These are phyloP conservation scores for Channa maculata DNA, from an alignment of 2,113 vertebrate genomes.

Conservation along the genomic window DNA sequence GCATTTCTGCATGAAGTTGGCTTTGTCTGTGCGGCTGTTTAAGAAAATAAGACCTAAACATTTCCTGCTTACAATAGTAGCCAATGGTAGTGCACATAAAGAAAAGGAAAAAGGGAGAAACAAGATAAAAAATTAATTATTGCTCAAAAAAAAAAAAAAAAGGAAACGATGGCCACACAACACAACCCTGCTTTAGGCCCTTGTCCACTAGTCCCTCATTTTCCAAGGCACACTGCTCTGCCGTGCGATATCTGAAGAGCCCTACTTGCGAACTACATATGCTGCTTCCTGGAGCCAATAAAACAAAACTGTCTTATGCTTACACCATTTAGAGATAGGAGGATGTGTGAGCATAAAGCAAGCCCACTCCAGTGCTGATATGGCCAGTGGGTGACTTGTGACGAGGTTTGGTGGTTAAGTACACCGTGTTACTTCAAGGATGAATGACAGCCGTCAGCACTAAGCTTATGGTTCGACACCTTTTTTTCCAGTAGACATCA, in stretches of 20 bases:
- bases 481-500: constrained; percentile 77
- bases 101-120: constrained; percentile 35
- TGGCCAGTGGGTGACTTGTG: constrained; percentile 55
- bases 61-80: constrained; percentile 60
- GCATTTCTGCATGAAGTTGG: constrained; percentile 80
- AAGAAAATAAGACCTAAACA: constrained; percentile 38
- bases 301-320: constrained; percentile 61
- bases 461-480: constrained; percentile 75
- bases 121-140: constrained; percentile 25
- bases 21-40: constrained; percentile 70
- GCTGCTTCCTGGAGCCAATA: constrained; percentile 73
- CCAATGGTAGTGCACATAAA: constrained; percentile 63
- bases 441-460: constrained; percentile 75
- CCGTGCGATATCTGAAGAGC: constrained; percentile 58
- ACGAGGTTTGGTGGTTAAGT: constrained; percentile 61
- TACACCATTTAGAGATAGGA: constrained; percentile 55
- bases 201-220: constrained; percentile 42
- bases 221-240: constrained; percentile 57
- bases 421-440: constrained; percentile 67
- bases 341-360: constrained; percentile 53
- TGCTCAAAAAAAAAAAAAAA: constrained; percentile 14
- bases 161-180: constrained; percentile 16
- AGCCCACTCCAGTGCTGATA: constrained; percentile 34
- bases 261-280: constrained; percentile 54
- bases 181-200: constrained; percentile 40